Evolutionary conservation across 2,797 vertebrate genomes (phyloP).

Genomic region (Argyrosomus regius): DNA sequence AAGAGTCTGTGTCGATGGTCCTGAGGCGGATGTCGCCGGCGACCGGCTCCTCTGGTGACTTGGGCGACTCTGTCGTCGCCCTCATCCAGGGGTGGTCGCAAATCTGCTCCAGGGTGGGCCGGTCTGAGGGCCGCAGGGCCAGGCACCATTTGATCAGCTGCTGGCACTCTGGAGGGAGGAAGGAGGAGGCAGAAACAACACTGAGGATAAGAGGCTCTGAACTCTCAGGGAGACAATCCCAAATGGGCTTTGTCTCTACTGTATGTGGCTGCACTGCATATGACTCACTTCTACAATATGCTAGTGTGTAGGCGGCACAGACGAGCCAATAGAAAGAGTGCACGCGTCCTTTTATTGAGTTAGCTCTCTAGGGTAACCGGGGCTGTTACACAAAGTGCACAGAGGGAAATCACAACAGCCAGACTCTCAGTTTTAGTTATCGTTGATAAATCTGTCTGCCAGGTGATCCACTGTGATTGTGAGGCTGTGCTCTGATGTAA

Average conservation of each 20-base stretch:
- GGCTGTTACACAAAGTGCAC: conserved; percentile 33
- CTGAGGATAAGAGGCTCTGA: conserved; percentile 6
- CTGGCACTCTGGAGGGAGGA: conserved; percentile 90
- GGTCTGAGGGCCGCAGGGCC: conserved; percentile 94
- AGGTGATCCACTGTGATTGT: conserved; percentile 18
- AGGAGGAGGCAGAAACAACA: not conserved
- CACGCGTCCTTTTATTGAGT: conserved; percentile 22
- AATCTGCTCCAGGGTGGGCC: conserved; percentile 97
- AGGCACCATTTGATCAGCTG: conserved; percentile 98
- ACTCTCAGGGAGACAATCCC: not conserved
- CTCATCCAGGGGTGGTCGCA: conserved; percentile 97
- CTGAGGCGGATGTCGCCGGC: conserved; percentile 90
- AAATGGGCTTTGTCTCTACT: not conserved
- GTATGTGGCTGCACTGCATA: not conserved
- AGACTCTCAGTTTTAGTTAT: not conserved
- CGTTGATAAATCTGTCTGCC: conserved; percentile 8
- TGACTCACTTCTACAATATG: conserved; percentile 32
- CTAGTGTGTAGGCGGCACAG: conserved; percentile 18
- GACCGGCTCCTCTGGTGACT: conserved; percentile 83
- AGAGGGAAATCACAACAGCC: conserved; percentile 8
- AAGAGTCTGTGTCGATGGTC: conserved; percentile 90
- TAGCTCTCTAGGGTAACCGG: not conserved
- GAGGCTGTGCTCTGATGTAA: conserved; percentile 18
- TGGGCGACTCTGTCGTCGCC: conserved; percentile 74
- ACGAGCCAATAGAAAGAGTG: conserved; percentile 29